Base-by-base conservation (phyloP, 2,888 invertebrate genomes). In the Tineola bisselliella region DNA sequence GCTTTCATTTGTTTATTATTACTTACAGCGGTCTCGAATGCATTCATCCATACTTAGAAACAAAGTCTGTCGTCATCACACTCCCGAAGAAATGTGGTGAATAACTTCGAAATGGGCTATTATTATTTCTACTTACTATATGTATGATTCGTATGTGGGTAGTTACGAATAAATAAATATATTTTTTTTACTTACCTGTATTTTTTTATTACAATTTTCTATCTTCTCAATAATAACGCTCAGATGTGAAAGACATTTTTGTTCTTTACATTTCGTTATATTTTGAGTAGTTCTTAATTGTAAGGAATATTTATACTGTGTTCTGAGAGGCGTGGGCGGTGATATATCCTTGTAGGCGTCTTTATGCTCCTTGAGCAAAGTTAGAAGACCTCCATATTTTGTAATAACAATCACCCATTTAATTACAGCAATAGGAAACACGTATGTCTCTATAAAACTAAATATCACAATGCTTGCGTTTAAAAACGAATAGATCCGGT, bases 31-130 rank as follows among this genome's bases (percentile, higher is more conserved):
- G 63, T 33, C 13, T 44, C 0, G 56, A 61, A 15, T 63, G 62
- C 43, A 52, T 63, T 17, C 58, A 64, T 11, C 61, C 61, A 10
- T 63, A 63, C 44, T 19, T 63, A 15, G 63, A 62, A 61, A 59
- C 61, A 6, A 62, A 63, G 17, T 63, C 63, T 0, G 63, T 62
- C 19, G 62, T 62, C 10, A 61, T 61, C 38, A 58, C 61, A 13
- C 15, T 61, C 18, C 17, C 12, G 18, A 61, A 17, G 6, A 31
- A 58, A 58, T 54, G 54, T 12, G 25, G 25, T 25, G 25, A 25
- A 25, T 25, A 25, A 25, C 6, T 4, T 25, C n/a, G n/a, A n/a
- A n/a, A n/a, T n/a, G n/a, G n/a, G n/a, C n/a, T n/a, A n/a, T n/a
- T n/a, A n/a, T n/a, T n/a, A n/a, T n/a, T n/a, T n/a, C n/a, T n/a